Evolutionary conservation across 64 coral and sea anemone species (phyloP), one percentile per base, ranked within the genome.

Genomic region (Platygyra sinensis): DNA sequence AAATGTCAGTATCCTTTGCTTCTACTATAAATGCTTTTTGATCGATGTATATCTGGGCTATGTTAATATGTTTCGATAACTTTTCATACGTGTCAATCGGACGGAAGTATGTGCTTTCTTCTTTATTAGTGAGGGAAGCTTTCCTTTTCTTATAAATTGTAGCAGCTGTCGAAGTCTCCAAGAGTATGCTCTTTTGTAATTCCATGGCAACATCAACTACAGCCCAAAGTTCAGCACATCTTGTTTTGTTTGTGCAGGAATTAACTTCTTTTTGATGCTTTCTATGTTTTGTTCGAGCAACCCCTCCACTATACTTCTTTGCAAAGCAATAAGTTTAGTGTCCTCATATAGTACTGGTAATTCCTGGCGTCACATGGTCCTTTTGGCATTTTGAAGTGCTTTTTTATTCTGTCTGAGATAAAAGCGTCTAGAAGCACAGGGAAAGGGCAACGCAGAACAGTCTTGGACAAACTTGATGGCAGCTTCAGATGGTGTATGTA

Each of bases 41-140:
- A 39, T 82, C 78, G 25, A 90, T 90, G 31, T 90, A 90, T 61
- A 90, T 74, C 22, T 90, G 89, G 11, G 5, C 27, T 32, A 90
- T 90, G 67, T 90, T 90, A 0, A 89, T 39, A 0, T 46, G 60
- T 51, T 79, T 79, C 28, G 75, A 77, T 30, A 89, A n/a, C 33
- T 77, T 89, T 30, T 89, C 38, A 52, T 89, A 89, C 1, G 75
- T 77, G 76, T 89, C 28, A 30, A 89, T 64, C 0, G 87, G 33
- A 67, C 87, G 25, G 25, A 78, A 71, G 74, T 33, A 2, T 12
- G 33, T 1, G 33, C 33, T 24, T 89, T 60, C 30, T 39, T 67
- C 50, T 7, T 10, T 71, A 80, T 5, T 42, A 12, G 57, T 25
- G 54, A 87, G 65, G 9, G 22, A 55, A 27, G 16, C 38, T 27